Conservation (phyloP, 2,113 vertebrate species). For the Stegastes partitus region DNA sequence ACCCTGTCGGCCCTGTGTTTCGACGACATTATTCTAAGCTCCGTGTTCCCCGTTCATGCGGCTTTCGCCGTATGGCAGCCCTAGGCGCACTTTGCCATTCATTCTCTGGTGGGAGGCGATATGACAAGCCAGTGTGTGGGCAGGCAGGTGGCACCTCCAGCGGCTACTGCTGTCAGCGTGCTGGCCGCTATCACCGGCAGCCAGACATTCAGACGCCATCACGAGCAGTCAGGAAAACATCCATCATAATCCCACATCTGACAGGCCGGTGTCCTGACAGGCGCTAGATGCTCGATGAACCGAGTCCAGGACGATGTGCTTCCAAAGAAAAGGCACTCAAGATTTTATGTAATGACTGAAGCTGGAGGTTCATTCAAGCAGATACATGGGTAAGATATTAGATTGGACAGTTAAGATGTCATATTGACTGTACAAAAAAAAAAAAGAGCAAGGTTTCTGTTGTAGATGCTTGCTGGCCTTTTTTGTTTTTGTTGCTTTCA, state of each 20-base stretch:
- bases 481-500: not conserved
- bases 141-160: conserved; percentile 29
- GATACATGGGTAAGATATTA: not conserved
- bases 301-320: not conserved
- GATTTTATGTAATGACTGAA: not conserved
- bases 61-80: not conserved
- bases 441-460: no score
- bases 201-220: conserved; percentile 2
- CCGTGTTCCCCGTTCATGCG: not conserved
- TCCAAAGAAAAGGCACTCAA: not conserved
- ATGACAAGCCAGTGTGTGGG: conserved; percentile 4
- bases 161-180: conserved; percentile 14
- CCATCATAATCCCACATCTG: conserved; percentile 25
- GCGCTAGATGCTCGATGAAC: not conserved
- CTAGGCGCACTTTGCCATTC: no score
- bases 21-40: no score
- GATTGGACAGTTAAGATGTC: no score
- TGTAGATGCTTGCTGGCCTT: not conserved
- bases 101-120: not conserved
- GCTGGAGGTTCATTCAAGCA: not conserved
- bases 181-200: conserved; percentile 8
- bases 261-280: not conserved
- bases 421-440: no score
- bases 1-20: not conserved
- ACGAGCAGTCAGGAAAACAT: not conserved